phyloP scores from a whole-genome alignment of 2,797 vertebrate species.

The Uromys caudimaculatus region DNA sequence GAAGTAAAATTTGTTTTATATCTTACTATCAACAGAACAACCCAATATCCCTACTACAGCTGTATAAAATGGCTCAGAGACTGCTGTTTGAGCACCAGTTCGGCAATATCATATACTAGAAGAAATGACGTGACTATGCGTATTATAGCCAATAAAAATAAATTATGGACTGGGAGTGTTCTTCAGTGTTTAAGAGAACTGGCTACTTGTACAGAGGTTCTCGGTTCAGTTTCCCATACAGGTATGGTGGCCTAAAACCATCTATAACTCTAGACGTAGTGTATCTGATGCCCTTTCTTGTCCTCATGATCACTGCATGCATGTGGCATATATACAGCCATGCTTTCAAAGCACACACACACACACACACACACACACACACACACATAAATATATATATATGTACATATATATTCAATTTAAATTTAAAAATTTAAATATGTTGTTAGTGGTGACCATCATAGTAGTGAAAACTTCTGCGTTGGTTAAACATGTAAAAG shows the following conservation, averaged over 20 bases:
- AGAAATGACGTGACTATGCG: background rate
- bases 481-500: background rate
- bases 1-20: background rate
- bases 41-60: background rate
- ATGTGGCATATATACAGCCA: background rate
- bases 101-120: background rate
- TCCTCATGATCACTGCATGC: accelerated
- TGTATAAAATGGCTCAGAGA: background rate
- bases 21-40: background rate
- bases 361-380: background rate
- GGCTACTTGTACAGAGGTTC: background rate
- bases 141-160: background rate
- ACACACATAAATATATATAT: too few species aligned
- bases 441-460: background rate
- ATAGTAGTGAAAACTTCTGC: background rate
- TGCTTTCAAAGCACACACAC: background rate
- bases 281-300: too few species aligned
- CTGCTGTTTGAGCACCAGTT: background rate
- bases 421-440: background rate
- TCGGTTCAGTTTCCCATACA: too few species aligned
- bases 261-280: background rate
- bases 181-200: background rate
- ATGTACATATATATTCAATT: too few species aligned
- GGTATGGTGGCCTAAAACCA: background rate
- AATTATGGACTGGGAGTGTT: background rate